Conservation (phyloP, 2,113 vertebrate genomes). For the Neoarius graeffei region DNA sequence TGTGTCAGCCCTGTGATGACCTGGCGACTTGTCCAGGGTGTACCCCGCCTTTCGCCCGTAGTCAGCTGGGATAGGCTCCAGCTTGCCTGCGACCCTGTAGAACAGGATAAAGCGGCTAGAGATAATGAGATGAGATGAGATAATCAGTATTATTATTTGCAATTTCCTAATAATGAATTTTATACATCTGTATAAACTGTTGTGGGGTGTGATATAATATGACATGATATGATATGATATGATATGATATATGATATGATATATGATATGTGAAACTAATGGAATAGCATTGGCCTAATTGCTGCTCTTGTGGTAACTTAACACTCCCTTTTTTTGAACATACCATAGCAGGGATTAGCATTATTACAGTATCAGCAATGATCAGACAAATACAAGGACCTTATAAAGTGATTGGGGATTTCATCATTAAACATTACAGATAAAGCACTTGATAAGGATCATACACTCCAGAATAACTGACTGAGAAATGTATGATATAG, state of each 20-base stretch:
- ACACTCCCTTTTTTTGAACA: neutral
- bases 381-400: neutral
- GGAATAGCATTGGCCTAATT: neutral
- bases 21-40: too few species aligned
- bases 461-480: neutral
- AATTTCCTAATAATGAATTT: neutral
- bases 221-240: too few species aligned
- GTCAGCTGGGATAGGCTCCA: too few species aligned
- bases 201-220: too few species aligned
- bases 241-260: neutral
- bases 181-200: neutral
- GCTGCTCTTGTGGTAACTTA: neutral
- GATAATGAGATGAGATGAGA: too few species aligned
- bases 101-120: too few species aligned
- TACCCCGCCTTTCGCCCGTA: too few species aligned
- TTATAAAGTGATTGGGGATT: neutral
- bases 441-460: neutral
- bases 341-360: neutral
- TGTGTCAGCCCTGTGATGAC: too few species aligned
- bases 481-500: neutral
- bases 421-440: neutral
- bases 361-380: neutral
- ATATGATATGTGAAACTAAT: neutral
- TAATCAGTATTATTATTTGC: neutral
- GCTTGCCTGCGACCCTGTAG: too few species aligned